phyloP scores from a whole-genome alignment of 2,797 vertebrate species.

The Arrhamphus sclerolepis region DNA sequence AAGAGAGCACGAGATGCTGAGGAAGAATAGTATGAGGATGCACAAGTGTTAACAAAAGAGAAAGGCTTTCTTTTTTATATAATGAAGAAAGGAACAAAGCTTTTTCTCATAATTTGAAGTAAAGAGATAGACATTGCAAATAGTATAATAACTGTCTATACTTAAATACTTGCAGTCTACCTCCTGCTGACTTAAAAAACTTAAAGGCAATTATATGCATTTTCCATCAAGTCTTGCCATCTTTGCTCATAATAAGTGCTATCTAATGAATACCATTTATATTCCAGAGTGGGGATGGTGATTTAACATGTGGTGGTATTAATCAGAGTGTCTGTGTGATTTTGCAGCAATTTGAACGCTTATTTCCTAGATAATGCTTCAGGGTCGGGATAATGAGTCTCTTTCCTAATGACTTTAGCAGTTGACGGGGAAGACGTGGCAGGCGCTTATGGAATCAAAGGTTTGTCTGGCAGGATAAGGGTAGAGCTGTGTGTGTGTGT shows the following conservation, averaged over 20 bases:
- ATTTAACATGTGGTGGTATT: constrained; percentile 74
- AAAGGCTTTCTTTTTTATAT: not conserved
- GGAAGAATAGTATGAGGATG: constrained; percentile 5
- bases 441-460: constrained; percentile 69
- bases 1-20: constrained; percentile 13
- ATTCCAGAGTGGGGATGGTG: constrained; percentile 51
- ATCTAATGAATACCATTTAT: constrained; percentile 51
- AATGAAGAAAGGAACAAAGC: not conserved
- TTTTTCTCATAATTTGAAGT: too few species aligned
- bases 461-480: constrained; percentile 41
- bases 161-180: constrained; percentile 7
- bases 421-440: constrained; percentile 57
- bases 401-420: constrained; percentile 69
- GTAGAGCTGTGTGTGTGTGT: constrained; percentile 21
- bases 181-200: constrained; percentile 33
- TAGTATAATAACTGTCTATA: not conserved
- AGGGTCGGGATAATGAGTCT: constrained; percentile 63
- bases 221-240: constrained; percentile 38
- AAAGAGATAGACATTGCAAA: not conserved
- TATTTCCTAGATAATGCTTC: constrained; percentile 64
- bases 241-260: constrained; percentile 41
- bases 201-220: constrained; percentile 7
- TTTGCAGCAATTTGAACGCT: constrained; percentile 72
- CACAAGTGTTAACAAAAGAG: not conserved
- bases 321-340: constrained; percentile 73